These are phyloP conservation scores for Acleris literana DNA, from an alignment of 2,888 invertebrate genomes.

Conservation along the genomic window DNA sequence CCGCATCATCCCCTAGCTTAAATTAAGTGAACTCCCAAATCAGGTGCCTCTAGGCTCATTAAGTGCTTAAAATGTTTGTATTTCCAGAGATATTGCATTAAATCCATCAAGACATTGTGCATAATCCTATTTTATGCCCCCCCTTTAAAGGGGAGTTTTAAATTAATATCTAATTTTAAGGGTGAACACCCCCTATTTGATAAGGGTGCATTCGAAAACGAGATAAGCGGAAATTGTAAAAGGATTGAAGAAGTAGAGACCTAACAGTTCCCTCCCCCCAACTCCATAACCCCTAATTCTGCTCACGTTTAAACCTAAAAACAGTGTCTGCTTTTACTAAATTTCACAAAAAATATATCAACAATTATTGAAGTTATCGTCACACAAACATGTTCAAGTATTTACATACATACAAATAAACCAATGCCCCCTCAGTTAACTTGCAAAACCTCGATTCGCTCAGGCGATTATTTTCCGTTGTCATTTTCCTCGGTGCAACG, in stretches of 20 bases:
- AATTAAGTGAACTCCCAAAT: constrained; percentile 9
- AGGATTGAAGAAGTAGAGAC: not conserved
- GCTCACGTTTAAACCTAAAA: no score
- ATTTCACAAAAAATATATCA: no score
- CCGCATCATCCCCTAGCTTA: not conserved
- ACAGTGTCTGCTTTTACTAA: no score
- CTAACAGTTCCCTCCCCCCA: no score
- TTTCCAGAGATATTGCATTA: constrained; percentile 52
- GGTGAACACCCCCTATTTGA: constrained; percentile 59
- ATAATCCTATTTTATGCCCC: constrained; percentile 52
- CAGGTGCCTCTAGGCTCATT: constrained; percentile 25
- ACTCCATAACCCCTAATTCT: no score
- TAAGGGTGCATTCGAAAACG: constrained; percentile 36
- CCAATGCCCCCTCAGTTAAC: no score
- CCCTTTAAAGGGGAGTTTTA: constrained; percentile 56
- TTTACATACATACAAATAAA: no score
- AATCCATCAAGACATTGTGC: constrained; percentile 59
- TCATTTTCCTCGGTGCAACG: no score
- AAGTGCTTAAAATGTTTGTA: constrained; percentile 32
- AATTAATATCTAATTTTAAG: constrained; percentile 79
- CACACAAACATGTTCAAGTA: no score
- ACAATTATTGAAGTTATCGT: no score
- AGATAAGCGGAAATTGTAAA: not conserved
- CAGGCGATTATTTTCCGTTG: no score
- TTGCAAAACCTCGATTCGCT: no score